These are phyloP conservation scores for Otolemur crassicaudatus DNA, from an alignment of 2,797 vertebrate species.

Conservation along the genomic window DNA sequence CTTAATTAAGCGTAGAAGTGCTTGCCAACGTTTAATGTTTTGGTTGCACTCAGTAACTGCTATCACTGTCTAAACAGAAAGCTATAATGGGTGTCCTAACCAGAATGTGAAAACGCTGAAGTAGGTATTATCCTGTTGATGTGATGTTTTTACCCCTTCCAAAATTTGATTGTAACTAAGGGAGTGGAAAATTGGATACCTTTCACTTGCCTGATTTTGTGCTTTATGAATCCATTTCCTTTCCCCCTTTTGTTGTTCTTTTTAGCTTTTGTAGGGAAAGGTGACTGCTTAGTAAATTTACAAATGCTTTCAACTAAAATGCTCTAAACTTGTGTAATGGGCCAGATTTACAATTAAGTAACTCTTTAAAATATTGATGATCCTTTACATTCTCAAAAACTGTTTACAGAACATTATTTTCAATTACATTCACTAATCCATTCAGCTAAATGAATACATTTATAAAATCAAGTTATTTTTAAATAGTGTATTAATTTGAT, in stretches of 20 bases:
- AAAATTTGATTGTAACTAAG: conserved; percentile 63
- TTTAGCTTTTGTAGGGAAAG: conserved; percentile 44
- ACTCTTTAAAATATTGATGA: conserved; percentile 61
- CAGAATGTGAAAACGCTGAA: conserved; percentile 62
- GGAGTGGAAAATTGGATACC: conserved; percentile 79
- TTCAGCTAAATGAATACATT: conserved; percentile 1
- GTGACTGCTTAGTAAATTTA: conserved; percentile 64
- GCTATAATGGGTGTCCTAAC: neutral
- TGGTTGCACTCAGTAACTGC: conserved; percentile 47
- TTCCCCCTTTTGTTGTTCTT: conserved; percentile 65
- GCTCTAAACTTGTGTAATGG: conserved; percentile 66
- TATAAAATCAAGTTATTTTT: conserved; percentile 57
- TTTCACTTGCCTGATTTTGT: conserved; percentile 71
- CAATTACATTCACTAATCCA: neutral
- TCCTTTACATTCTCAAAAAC: conserved; percentile 62
- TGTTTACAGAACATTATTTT: conserved; percentile 47
- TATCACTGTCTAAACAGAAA: conserved; percentile 27
- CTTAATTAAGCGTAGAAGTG: conserved; percentile 50
- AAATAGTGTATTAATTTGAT: neutral
- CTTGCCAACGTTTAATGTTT: conserved; percentile 65
- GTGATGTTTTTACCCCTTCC: conserved; percentile 21
- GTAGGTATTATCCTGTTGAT: conserved; percentile 48
- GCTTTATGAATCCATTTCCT: conserved; percentile 57
- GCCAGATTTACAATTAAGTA: conserved; percentile 68
- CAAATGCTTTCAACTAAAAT: conserved; percentile 41